Conservation (phyloP, 2,797 vertebrate species). For the Arctocebus calabarensis region DNA sequence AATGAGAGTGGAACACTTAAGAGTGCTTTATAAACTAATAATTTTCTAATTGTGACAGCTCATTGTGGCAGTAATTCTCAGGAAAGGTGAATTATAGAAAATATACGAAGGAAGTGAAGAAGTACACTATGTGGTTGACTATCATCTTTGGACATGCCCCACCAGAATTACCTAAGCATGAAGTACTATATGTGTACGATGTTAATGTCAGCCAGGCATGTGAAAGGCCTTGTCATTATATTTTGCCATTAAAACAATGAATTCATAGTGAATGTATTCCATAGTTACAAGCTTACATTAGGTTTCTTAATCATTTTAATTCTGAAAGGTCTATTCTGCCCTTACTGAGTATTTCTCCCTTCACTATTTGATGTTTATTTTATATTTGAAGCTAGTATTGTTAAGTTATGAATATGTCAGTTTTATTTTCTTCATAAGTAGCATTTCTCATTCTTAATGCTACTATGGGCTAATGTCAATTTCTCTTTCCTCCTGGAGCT, state of each 20-base stretch:
- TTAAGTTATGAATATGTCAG: not conserved
- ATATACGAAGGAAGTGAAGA: not conserved
- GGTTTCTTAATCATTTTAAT: not conserved
- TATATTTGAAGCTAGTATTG: not conserved
- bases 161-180: not conserved
- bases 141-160: too few relatives aligned
- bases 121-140: not conserved
- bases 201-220: not conserved
- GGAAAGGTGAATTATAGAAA: not conserved
- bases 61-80: not conserved
- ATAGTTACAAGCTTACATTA: not conserved
- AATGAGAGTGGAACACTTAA: not conserved
- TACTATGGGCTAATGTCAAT: not conserved
- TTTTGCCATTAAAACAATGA: not conserved
- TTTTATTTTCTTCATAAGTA: conserved; percentile 33
- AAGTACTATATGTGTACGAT: not conserved
- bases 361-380: not conserved
- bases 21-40: not conserved
- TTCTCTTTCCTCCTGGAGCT: not conserved
- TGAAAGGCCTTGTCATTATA: not conserved
- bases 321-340: not conserved
- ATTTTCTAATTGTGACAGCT: not conserved
- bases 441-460: not conserved
- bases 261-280: not conserved
- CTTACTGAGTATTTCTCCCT: not conserved